These are phyloP conservation scores for Felis catus DNA, from an alignment of 2,113 vertebrate species.

Conservation along the genomic window F.catus_Fca126_mat1.0 CM031419.1:136719001-136719500, in stretches of 20 bases:
- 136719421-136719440: background rate
- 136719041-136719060: slow-evolving; percentile 46
- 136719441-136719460: background rate
- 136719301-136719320: slow-evolving; percentile 1
- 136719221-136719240: slow-evolving; percentile 32
- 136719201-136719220: background rate
- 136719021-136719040: background rate
- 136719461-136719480: background rate
- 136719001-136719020: background rate
- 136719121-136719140: slow-evolving; percentile 33
- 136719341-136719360: slow-evolving; percentile 24
- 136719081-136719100: slow-evolving; percentile 33
- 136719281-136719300: background rate
- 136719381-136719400: background rate
- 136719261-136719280: slow-evolving; percentile 42
- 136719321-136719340: background rate
- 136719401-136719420: background rate
- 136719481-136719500: background rate
- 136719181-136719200: background rate
- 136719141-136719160: background rate
- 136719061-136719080: slow-evolving; percentile 42
- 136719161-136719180: background rate
- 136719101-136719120: slow-evolving; percentile 55
- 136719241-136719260: slow-evolving; percentile 34
- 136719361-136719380: background rate